Evolutionary conservation across 64 coral and sea anemone genomes (phyloP).

Genomic region (Porites lutea): DNA sequence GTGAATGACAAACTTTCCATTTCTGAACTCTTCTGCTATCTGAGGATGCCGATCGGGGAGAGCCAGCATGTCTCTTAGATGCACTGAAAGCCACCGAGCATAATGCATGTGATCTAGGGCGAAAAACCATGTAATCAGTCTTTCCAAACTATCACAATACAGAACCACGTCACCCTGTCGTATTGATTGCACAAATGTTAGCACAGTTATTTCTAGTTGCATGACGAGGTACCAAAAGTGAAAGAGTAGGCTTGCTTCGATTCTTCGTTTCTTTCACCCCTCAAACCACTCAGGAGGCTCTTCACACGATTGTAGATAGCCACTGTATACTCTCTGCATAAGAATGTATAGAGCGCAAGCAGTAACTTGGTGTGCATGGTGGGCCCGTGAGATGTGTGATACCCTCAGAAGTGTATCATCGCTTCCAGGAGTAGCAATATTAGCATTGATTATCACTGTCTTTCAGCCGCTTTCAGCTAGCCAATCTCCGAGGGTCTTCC

Average conservation of each 20-base stretch:
- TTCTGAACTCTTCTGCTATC: neutral
- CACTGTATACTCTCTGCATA: neutral
- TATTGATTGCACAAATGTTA: neutral
- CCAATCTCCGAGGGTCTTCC: too few relatives aligned
- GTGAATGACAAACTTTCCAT: neutral
- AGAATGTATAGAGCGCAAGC: neutral
- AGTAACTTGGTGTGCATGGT: conserved; percentile 29
- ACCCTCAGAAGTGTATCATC: conserved; percentile 18
- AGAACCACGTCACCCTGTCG: neutral
- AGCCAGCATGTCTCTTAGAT: neutral
- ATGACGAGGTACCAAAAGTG: neutral
- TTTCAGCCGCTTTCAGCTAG: too few relatives aligned
- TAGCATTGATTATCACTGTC: neutral
- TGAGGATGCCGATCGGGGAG: neutral
- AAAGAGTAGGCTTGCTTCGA: neutral
- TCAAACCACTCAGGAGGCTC: neutral
- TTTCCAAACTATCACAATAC: neutral
- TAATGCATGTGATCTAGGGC: neutral
- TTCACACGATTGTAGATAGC: neutral
- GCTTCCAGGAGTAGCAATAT: neutral
- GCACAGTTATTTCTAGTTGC: neutral
- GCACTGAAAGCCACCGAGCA: neutral
- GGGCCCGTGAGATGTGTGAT: conserved; percentile 17
- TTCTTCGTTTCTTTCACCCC: neutral
- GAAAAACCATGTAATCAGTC: conserved; percentile 1